These are phyloP conservation scores for Plestiodon gilberti DNA, from an alignment of 2,113 vertebrate genomes.

Conservation along the genomic window DNA sequence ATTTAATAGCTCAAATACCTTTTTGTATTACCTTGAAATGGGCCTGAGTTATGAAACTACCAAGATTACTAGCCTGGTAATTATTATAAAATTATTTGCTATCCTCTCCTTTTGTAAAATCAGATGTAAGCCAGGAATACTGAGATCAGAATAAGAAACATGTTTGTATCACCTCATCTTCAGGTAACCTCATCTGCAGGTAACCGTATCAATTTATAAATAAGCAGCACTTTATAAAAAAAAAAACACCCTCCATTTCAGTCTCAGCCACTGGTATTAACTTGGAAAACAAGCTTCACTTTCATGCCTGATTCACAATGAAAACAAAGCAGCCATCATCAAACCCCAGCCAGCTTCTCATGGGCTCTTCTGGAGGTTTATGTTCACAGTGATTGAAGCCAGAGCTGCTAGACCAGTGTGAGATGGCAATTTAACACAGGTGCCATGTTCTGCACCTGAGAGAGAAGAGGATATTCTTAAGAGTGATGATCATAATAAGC, in stretches of 20 bases:
- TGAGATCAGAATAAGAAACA: constrained; percentile 2
- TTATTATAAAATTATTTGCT: constrained; percentile 39
- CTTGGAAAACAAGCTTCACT: constrained; percentile 27
- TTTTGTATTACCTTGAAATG: neutral
- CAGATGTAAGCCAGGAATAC: fast-evolving
- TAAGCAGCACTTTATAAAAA: neutral
- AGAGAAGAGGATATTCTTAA: neutral
- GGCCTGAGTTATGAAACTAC: neutral
- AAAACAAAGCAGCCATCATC: constrained; percentile 28
- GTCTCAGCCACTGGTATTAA: neutral
- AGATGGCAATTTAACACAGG: constrained; percentile 42
- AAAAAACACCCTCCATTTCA: neutral
- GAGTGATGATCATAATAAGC: neutral
- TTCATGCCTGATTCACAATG: constrained; percentile 39
- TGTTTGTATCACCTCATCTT: neutral
- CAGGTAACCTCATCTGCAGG: neutral
- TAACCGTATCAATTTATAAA: neutral
- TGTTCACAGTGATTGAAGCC: constrained; percentile 18
- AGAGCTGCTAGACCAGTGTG: constrained; percentile 12
- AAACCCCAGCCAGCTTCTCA: neutral
- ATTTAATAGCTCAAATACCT: neutral
- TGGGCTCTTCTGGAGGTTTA: constrained; percentile 22
- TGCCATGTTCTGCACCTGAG: neutral
- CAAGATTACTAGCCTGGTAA: constrained; percentile 54
- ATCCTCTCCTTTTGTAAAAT: neutral